Conservation (phyloP, 2,113 vertebrate genomes). For the Zosterops hypoxanthus region DNA sequence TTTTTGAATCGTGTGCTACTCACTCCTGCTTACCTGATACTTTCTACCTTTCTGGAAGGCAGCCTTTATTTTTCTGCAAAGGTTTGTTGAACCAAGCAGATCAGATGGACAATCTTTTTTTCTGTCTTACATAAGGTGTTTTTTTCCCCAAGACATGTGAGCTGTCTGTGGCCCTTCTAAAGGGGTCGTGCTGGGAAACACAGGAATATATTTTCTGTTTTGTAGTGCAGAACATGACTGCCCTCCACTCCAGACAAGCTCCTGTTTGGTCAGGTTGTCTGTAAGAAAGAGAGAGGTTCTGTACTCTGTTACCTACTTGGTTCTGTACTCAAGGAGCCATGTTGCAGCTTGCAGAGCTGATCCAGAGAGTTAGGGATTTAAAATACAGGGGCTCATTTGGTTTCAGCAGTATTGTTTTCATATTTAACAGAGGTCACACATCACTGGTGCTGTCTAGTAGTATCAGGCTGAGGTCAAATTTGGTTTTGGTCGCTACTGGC, state of each 20-base stretch:
- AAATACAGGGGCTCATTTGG: neutral
- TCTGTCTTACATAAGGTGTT: neutral
- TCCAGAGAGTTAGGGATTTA: neutral
- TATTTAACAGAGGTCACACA: neutral
- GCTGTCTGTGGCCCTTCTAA: neutral
- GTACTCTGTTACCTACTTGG: neutral
- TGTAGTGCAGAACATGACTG: fast-evolving
- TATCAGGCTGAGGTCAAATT: neutral
- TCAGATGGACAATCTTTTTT: neutral
- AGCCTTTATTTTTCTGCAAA: neutral
- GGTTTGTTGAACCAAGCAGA: neutral
- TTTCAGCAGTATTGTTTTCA: neutral
- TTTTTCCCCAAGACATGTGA: neutral
- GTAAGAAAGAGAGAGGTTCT: neutral
- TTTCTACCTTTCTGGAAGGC: neutral
- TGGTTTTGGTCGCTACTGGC: neutral
- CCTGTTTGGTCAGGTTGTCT: neutral
- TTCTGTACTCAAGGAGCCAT: neutral
- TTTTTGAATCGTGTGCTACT: neutral
- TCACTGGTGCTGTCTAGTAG: neutral
- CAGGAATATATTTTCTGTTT: neutral
- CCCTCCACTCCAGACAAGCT: neutral
- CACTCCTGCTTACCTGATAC: neutral
- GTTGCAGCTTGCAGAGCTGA: neutral
- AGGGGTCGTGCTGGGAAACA: neutral